phyloP scores from a whole-genome alignment of 2,113 vertebrate species.

The Corythoichthys intestinalis region DNA sequence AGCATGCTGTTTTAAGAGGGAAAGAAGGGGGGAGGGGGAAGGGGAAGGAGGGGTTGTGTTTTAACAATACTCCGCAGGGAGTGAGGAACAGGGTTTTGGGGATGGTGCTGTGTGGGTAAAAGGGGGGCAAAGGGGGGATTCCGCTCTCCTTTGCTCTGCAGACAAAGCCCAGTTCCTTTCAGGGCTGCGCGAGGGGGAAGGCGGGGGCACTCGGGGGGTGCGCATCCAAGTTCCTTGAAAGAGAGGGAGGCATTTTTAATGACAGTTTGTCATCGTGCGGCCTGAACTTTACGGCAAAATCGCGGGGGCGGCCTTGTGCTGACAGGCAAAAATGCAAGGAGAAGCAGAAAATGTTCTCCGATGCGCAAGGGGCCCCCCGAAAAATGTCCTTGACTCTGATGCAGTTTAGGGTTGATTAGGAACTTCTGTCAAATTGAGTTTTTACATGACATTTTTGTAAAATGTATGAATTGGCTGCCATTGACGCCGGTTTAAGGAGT shows the following conservation, averaged over 20 bases:
- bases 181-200: conserved; percentile 55
- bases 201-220: conserved; percentile 46
- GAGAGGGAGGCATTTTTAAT: conserved; percentile 57
- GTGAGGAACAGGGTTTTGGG: conserved; percentile 61
- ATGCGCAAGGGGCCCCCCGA: conserved; percentile 40
- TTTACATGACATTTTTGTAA: conserved; percentile 11
- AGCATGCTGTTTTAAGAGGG: conserved; percentile 73
- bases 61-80: conserved; percentile 79
- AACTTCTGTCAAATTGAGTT: conserved; percentile 20
- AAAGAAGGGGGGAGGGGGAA: conserved; percentile 45
- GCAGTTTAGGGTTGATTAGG: conserved; percentile 71
- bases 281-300: conserved; percentile 44
- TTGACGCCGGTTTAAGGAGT: no score
- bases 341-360: conserved; percentile 64
- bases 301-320: conserved; percentile 25
- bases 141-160: conserved; percentile 62
- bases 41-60: conserved; percentile 64
- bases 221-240: conserved; percentile 66
- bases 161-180: conserved; percentile 75
- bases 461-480: no score
- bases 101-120: conserved; percentile 34
- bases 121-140: conserved; percentile 19
- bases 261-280: conserved; percentile 56
- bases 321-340: conserved; percentile 64
- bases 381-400: conserved; percentile 61